Conservation (phyloP, 2,888 invertebrate species). For the Oligia latruncula region DNA sequence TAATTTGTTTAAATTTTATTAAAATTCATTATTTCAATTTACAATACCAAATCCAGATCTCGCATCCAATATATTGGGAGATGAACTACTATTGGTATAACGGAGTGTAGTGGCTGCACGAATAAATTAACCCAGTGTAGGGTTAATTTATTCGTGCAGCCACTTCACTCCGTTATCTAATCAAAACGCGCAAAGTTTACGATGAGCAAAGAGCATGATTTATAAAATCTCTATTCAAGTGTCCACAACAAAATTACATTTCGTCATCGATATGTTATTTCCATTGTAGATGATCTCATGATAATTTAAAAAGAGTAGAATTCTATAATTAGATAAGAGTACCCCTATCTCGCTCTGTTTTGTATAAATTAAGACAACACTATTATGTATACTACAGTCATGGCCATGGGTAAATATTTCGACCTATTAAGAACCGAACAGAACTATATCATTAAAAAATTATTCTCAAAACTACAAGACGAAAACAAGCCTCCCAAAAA, state of each 20-base stretch:
- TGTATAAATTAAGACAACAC: conserved; percentile 14
- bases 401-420: not conserved
- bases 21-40: not conserved
- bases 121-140: too few species aligned
- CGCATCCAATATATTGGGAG: not conserved
- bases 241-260: conserved; percentile 42
- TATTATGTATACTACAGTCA: not conserved
- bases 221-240: conserved; percentile 54
- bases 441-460: not conserved
- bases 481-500: not conserved
- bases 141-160: conserved; percentile 42
- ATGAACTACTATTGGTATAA: conserved; percentile 6
- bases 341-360: conserved; percentile 4
- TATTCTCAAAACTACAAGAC: not conserved
- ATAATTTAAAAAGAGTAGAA: conserved; percentile 14
- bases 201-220: conserved; percentile 45
- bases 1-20: not conserved
- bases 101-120: too few species aligned
- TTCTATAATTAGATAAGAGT: not conserved
- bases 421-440: not conserved
- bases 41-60: not conserved
- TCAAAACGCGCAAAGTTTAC: conserved; percentile 42
- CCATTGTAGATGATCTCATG: conserved; percentile 23
- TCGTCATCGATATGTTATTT: conserved; percentile 32
- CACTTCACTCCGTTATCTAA: conserved; percentile 57